Conservation (phyloP, 2,888 invertebrate genomes). For the Acanthopleura granulata region DNA sequence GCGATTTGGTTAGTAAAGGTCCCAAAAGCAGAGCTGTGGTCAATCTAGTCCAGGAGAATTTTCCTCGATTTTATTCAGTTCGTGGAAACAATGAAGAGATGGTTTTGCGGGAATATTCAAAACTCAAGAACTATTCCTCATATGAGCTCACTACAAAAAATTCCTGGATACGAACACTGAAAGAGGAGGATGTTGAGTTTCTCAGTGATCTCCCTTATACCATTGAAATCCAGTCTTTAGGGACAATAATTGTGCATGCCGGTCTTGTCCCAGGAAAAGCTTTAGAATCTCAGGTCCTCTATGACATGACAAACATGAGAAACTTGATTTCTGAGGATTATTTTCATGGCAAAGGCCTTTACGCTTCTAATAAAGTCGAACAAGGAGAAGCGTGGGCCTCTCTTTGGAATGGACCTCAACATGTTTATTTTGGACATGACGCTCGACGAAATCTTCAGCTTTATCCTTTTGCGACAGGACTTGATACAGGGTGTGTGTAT, state of each 20-base stretch:
- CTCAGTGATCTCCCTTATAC: conserved; percentile 66
- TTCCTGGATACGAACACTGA: conserved; percentile 58
- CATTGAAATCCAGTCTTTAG: conserved; percentile 59
- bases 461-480: conserved; percentile 61
- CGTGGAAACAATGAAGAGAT: conserved; percentile 67
- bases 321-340: conserved; percentile 42
- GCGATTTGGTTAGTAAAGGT: conserved; percentile 68
- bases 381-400: conserved; percentile 63
- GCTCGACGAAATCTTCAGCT: conserved; percentile 61
- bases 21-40: conserved; percentile 62
- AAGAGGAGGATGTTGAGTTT: conserved; percentile 54
- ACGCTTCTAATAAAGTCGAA: conserved; percentile 37
- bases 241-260: conserved; percentile 64
- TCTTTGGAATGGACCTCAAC: conserved; percentile 66
- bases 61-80: conserved; percentile 44
- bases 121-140: conserved; percentile 26
- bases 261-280: conserved; percentile 63
- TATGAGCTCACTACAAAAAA: conserved; percentile 46
- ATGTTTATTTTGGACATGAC: conserved; percentile 70
- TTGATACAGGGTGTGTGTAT: conserved; percentile 70
- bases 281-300: conserved; percentile 48
- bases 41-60: conserved; percentile 36
- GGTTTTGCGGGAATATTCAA: conserved; percentile 47
- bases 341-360: conserved; percentile 36
- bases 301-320: conserved; percentile 63